These are phyloP conservation scores for Regulus satrapa DNA, from an alignment of 2,113 vertebrate genomes.

Conservation along the genomic window DNA sequence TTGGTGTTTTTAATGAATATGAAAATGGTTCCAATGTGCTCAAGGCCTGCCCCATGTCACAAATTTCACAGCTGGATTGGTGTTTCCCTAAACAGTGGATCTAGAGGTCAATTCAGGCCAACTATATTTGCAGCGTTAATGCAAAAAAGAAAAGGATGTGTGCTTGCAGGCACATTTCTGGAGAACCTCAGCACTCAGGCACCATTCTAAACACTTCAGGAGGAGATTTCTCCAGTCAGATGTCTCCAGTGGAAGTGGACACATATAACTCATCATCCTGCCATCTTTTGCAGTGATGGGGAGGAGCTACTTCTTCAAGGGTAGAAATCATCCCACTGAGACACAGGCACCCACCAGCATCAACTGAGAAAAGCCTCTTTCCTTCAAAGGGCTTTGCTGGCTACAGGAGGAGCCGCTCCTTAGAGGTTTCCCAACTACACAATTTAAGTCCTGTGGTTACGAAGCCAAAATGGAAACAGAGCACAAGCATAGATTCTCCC, in stretches of 20 bases:
- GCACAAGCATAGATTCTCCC: background rate
- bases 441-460: background rate
- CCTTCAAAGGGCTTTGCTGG: background rate
- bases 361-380: background rate
- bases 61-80: background rate
- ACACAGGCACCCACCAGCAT: background rate
- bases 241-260: background rate
- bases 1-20: conserved; percentile 11
- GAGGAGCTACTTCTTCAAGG: background rate
- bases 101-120: background rate
- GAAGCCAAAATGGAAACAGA: background rate
- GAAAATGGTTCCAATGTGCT: conserved; percentile 39
- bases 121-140: background rate
- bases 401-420: background rate
- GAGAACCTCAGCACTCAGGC: background rate
- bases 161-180: background rate
- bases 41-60: conserved; percentile 40
- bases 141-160: background rate
- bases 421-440: rapidly evolving
- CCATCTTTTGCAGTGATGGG: background rate
- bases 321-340: background rate
- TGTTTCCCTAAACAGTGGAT: conserved; percentile 10
- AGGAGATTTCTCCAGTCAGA: background rate
- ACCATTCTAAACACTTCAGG: background rate
- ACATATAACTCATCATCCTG: background rate